These are phyloP conservation scores for Carapus acus DNA, from an alignment of 2,797 vertebrate species.

Conservation along the genomic window DNA sequence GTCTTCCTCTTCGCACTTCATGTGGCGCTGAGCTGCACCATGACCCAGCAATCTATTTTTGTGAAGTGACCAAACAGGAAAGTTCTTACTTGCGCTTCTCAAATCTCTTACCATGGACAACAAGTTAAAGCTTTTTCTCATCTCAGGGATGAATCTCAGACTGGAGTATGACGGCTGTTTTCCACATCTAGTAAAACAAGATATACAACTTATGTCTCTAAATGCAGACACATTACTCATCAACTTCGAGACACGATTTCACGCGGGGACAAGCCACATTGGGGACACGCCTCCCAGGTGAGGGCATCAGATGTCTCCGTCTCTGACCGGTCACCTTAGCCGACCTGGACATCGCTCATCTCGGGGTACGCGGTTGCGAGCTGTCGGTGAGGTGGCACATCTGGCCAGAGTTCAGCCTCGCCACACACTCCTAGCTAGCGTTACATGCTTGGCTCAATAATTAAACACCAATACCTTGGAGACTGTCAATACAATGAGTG, in stretches of 20 bases:
- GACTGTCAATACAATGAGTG: no score
- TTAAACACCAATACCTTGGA: no score
- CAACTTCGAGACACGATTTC: not conserved
- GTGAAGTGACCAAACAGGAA: not conserved
- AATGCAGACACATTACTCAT: conserved; percentile 22
- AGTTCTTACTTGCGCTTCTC: not conserved
- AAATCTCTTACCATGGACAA: not conserved
- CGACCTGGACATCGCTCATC: not conserved
- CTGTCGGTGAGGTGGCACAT: conserved; percentile 71
- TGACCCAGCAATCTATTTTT: not conserved
- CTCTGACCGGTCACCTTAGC: not conserved
- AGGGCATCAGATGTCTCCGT: not conserved
- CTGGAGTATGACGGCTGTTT: not conserved
- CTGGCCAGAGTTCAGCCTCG: conserved; percentile 33
- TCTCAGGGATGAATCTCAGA: no score
- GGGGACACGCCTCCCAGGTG: not conserved
- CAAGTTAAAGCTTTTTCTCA: not conserved
- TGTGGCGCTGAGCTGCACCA: no score
- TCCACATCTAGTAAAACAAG: conserved; percentile 21
- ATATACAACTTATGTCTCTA: no score
- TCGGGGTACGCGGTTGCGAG: conserved; percentile 23
- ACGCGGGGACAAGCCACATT: conserved; percentile 1
- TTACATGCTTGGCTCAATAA: conserved; percentile 9
- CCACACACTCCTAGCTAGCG: conserved; percentile 3
- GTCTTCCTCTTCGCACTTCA: no score